phyloP scores from a whole-genome alignment of 2,797 vertebrate genomes.

The Melanotaenia maccullochi region DNA sequence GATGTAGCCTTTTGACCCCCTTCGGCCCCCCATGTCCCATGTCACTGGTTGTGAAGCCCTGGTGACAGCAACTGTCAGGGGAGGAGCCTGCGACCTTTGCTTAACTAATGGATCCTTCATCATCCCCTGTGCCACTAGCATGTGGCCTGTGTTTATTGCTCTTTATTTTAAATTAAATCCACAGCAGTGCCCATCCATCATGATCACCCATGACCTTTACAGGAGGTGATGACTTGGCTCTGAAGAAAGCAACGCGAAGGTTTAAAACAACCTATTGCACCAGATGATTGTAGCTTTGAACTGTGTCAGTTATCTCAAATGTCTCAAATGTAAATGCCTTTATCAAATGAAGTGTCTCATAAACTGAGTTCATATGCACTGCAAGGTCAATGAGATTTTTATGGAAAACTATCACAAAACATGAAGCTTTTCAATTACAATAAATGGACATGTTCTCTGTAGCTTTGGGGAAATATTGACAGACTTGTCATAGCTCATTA shows the following conservation, averaged over 20 bases:
- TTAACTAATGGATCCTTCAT: constrained; percentile 86
- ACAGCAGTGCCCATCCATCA: constrained; percentile 81
- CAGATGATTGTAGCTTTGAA: constrained; percentile 32
- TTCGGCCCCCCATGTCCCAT: constrained; percentile 64
- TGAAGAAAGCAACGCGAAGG: constrained; percentile 39
- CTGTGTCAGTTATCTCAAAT: constrained; percentile 1
- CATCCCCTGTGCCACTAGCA: constrained; percentile 69
- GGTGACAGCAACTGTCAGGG: constrained; percentile 78
- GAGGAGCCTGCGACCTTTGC: constrained; percentile 87
- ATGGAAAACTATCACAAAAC: background rate
- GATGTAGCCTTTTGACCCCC: constrained; percentile 73
- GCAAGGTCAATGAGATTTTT: background rate
- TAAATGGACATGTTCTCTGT: background rate
- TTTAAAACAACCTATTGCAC: constrained; percentile 46
- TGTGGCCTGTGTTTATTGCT: constrained; percentile 79
- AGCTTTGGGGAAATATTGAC: background rate
- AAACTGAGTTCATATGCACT: background rate
- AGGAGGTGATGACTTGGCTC: constrained; percentile 80
- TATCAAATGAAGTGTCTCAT: background rate
- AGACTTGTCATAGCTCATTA: background rate
- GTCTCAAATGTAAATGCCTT: constrained; percentile 9
- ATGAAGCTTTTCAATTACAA: background rate
- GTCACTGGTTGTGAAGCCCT: constrained; percentile 60
- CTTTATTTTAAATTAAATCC: constrained; percentile 86
- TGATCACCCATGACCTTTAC: constrained; percentile 81